These are phyloP conservation scores for Euproctis similis DNA, from an alignment of 2,888 invertebrate species.

Conservation along the genomic window DNA sequence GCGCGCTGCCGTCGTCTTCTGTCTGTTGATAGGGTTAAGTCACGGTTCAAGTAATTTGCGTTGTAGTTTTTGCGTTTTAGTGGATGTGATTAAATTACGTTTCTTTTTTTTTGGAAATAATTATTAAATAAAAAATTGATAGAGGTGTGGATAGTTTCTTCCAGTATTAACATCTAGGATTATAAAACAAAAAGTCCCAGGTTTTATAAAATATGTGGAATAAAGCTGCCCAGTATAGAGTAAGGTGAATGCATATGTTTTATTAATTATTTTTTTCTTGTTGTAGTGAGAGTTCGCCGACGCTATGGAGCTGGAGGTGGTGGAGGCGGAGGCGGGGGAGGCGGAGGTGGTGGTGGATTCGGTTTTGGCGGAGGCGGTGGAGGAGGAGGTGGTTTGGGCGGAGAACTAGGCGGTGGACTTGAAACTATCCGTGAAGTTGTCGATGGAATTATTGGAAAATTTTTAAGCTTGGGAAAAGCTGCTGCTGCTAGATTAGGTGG, in stretches of 20 bases:
- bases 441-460: slow-evolving; percentile 40
- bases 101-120: no score
- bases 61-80: slow-evolving; percentile 7
- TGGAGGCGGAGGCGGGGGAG: slow-evolving; percentile 28
- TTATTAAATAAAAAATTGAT: no score
- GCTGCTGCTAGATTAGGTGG: slow-evolving; percentile 21
- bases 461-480: slow-evolving; percentile 27
- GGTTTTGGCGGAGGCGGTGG: slow-evolving; percentile 29
- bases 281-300: slow-evolving; percentile 50
- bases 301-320: slow-evolving; percentile 39
- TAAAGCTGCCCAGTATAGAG: no score
- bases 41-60: slow-evolving; percentile 36
- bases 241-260: neutral
- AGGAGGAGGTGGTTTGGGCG: slow-evolving; percentile 26
- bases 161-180: no score
- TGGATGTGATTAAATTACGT: no score
- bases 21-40: slow-evolving; percentile 28
- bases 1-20: slow-evolving; percentile 33
- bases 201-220: no score
- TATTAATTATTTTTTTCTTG: slow-evolving; percentile 6
- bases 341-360: slow-evolving; percentile 27
- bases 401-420: slow-evolving; percentile 31
- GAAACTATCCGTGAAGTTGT: slow-evolving; percentile 41
- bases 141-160: no score
- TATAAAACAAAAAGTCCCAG: no score